Evolutionary conservation across 2,797 vertebrate species (phyloP), one percentile per base, ranked within the genome.

Genomic region (Aldrovandia affinis): DNA sequence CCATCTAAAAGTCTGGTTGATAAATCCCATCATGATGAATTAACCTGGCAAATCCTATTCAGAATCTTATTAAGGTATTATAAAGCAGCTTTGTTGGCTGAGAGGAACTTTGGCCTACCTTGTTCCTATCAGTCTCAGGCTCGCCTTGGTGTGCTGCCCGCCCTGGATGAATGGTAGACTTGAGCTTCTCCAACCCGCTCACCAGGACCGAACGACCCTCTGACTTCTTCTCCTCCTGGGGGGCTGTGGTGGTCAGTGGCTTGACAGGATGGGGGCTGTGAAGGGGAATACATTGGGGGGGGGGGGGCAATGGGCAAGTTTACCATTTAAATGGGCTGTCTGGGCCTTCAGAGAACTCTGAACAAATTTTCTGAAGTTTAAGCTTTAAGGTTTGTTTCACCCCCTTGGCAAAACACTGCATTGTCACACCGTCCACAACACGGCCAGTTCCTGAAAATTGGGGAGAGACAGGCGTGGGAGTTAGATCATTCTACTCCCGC

Each of bases 181-280:
- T 97, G 85, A 98, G 94, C 90, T 96, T 97, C 93, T 98, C 97
- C 88, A 97, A 92, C 63, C 96, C 94, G 0, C 94, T 95, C 92
- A 91, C 96, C 87, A 97, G 93, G 0, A 97, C 96, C 0, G 94
- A 95, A 36, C 96, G 94, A 85, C 94, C 93, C 84, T 95, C 96
- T 1, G 88, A 85, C 89, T 92, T 95, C 93, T 94, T 97, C 89
- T 97, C 96, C 0, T 94, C 89, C 25, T 89, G 92, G 2, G 96
- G 90, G 59, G 83, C 63, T 18, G 81, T 44, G 83, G 91, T 92
- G 3, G 93, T 97, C 91, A 99, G 95, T 83, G 98, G 98, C 92
- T 96, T 99, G 94, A 99, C 98, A 0, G 92, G 96, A 87, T 99
- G 98, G n/a, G 97, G 98, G 89, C 98, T 99, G 91, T 0, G 42